Conservation (phyloP, 2,888 invertebrate species). For the Xylophagus ater region DNA sequence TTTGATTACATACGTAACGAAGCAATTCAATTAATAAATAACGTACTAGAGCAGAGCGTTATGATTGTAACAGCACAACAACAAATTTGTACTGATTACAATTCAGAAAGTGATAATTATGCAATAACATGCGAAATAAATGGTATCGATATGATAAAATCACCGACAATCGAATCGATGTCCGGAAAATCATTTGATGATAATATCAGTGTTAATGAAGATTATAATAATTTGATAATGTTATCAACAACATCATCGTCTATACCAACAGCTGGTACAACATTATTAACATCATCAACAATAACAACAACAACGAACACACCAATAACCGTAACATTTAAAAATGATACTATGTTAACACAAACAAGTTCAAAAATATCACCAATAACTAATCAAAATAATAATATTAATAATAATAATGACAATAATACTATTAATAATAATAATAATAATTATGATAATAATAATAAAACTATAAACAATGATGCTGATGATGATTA, state of each 20-base stretch:
- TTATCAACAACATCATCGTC: slow-evolving; percentile 7
- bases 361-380: neutral
- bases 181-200: slow-evolving; percentile 39
- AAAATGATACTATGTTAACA: slow-evolving; percentile 21
- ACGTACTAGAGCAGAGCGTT: slow-evolving; percentile 36
- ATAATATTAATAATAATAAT: neutral
- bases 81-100: slow-evolving; percentile 22
- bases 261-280: slow-evolving; percentile 3
- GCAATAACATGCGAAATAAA: slow-evolving; percentile 37
- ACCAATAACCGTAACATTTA: slow-evolving; percentile 1
- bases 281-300: slow-evolving; percentile 10
- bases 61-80: slow-evolving; percentile 30
- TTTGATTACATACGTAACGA: slow-evolving; percentile 29
- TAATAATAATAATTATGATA: neutral
- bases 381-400: slow-evolving; percentile 3
- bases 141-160: slow-evolving; percentile 36
- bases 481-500: slow-evolving; percentile 1
- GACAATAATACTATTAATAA: neutral
- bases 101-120: slow-evolving; percentile 38
- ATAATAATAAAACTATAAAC: neutral
- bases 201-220: slow-evolving; percentile 35
- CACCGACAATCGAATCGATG: slow-evolving; percentile 38
- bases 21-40: slow-evolving; percentile 35
- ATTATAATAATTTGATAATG: slow-evolving; percentile 19
- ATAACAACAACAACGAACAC: slow-evolving; percentile 12